Conservation (phyloP, 2,797 vertebrate species). For the Muraenolepis orangiensis region DNA sequence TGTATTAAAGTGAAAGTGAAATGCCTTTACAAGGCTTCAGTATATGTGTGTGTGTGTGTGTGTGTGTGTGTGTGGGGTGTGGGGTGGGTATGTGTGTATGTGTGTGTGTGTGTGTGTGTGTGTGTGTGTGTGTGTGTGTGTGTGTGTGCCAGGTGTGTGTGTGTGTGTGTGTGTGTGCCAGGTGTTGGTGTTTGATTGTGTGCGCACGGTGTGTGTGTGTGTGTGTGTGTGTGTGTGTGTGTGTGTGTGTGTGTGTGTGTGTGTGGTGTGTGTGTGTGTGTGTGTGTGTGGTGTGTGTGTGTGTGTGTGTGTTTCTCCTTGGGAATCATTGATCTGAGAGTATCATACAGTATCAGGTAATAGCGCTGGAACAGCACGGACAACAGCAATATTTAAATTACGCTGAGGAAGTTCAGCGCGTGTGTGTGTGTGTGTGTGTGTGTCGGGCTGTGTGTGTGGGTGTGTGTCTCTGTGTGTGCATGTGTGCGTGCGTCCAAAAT, state of each 20-base stretch:
- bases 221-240: not conserved
- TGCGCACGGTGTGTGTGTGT: too few relatives aligned
- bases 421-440: constrained; percentile 26
- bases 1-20: not conserved
- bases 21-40: not conserved
- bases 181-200: too few relatives aligned
- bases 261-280: constrained; percentile 32
- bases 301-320: constrained; percentile 60
- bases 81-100: not conserved
- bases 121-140: not conserved
- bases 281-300: not conserved
- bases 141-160: not conserved
- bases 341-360: constrained; percentile 82
- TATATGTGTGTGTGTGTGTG: too few relatives aligned
- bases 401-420: constrained; percentile 43
- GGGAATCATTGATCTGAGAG: constrained; percentile 84
- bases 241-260: constrained; percentile 19
- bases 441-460: constrained; percentile 27
- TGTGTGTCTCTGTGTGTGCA: constrained; percentile 28
- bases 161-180: constrained; percentile 28
- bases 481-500: constrained; percentile 5
- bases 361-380: constrained; percentile 57
- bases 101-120: too few relatives aligned
- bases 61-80: not conserved
- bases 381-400: constrained; percentile 85